Conservation (phyloP, 92 coral and sea anemone genomes). For the Porites evermanni region DNA sequence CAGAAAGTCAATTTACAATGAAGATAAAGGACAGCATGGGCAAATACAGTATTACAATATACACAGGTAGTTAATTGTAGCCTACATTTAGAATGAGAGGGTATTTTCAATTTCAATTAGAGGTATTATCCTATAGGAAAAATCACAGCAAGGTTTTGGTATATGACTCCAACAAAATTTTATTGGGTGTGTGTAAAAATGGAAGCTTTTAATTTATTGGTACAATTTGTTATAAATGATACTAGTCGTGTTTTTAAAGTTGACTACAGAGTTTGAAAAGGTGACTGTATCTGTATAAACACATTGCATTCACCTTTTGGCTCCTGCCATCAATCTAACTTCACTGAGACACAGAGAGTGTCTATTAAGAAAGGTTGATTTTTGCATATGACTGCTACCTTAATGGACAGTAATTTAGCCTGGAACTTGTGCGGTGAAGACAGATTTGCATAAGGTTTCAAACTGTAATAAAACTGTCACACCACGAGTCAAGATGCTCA, state of each 20-base stretch:
- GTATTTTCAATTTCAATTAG: not conserved
- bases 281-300: slow-evolving; percentile 7
- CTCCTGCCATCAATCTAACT: not conserved
- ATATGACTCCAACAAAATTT: not conserved
- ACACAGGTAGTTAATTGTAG: not conserved
- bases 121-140: not conserved
- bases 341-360: not conserved
- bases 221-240: not conserved
- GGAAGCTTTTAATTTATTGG: not conserved
- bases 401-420: too few relatives aligned
- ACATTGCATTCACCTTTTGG: not conserved
- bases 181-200: not conserved
- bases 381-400: too few relatives aligned
- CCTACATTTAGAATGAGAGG: not conserved
- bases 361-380: not conserved
- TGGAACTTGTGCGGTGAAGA: too few relatives aligned
- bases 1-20: not conserved
- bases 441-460: too few relatives aligned
- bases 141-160: not conserved
- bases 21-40: not conserved
- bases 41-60: not conserved
- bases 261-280: not conserved
- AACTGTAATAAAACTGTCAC: too few relatives aligned
- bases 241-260: not conserved
- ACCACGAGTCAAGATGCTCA: too few relatives aligned